Base-by-base conservation (phyloP, 2,888 invertebrate species). In the Cyclophora albipunctata region DNA sequence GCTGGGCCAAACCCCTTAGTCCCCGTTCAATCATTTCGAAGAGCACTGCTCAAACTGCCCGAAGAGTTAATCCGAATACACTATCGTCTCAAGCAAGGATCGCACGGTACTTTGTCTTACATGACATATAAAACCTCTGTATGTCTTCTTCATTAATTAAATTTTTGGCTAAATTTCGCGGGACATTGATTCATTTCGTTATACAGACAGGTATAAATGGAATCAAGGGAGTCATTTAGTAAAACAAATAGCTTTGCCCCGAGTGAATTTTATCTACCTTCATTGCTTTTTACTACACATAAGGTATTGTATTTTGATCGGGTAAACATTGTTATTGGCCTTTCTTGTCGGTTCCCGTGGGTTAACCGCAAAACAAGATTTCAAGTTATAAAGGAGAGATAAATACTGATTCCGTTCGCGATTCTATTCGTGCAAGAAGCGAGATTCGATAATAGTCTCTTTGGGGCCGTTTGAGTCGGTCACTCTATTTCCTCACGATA, bases 11-110 rank as follows among this genome's bases (percentile, higher is more conserved):
- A 78, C 76, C 81, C 79, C 81, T 75, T 74, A 78, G 84, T 84
- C 88, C 87, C 85, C 70, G 79, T 78, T 86, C 85, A 87, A 87
- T 87, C 85, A 87, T 85, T 84, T 84, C 81, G 72, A 85, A 76
- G 80, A 79, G 73, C 73, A 71, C 60, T 71, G 71, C 74, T 78
- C 78, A 76, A 80, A 78, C 73, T 71, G 79, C 80, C 83, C 75
- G 71, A 64, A 67, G 77, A 75, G 79, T 75, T 76, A 73, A 77
- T 76, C 76, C 76, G 67, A 64, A 64, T 51, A 62, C 63, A 69
- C 68, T 70, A 73, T 73, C 71, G 69, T 66, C 64, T 69, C 65
- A 60, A 62, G 20, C 20, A 20, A 20, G 20, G 20, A 20, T 20
- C 62, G 62, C 61, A 68, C 67, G 66, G 71, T 67, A 73, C 58